phyloP scores from a whole-genome alignment of 1,140 invertebrate species.

The Drosophila pseudoobscura region DNA sequence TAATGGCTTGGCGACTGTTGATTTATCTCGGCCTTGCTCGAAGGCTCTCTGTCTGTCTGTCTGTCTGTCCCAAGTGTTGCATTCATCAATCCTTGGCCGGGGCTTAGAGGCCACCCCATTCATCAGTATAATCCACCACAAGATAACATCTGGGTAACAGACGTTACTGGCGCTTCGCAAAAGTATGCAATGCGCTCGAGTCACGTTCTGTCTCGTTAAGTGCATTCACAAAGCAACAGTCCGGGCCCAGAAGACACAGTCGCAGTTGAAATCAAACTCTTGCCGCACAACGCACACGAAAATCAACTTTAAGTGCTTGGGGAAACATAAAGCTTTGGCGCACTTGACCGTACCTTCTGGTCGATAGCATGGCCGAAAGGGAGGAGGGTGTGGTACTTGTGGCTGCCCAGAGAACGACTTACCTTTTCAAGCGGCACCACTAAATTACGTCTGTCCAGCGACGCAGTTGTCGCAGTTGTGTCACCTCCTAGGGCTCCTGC shows the following conservation, averaged over 20 bases:
- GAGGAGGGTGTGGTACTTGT: slow-evolving; percentile 1
- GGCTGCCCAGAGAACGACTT: slow-evolving; percentile 43
- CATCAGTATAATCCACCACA: slow-evolving; percentile 62
- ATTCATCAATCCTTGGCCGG: slow-evolving; percentile 59
- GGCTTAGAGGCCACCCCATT: slow-evolving; percentile 45
- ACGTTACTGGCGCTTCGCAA: slow-evolving; percentile 29
- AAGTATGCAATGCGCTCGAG: slow-evolving; percentile 45
- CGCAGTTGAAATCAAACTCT: slow-evolving; percentile 28
- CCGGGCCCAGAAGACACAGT: slow-evolving; percentile 17
- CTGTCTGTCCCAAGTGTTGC: slow-evolving; percentile 5
- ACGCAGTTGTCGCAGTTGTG: slow-evolving; percentile 28
- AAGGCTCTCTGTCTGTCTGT: not conserved
- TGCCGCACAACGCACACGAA: slow-evolving; percentile 33
- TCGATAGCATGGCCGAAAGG: not conserved
- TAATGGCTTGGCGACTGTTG: not conserved
- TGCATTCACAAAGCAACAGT: slow-evolving; percentile 52
- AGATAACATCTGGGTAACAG: slow-evolving; percentile 55
- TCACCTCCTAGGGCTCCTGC: slow-evolving; percentile 20
- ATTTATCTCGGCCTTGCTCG: slow-evolving; percentile 12
- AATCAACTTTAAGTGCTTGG: slow-evolving; percentile 65
- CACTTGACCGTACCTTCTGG: slow-evolving; percentile 30
- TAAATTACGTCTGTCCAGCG: slow-evolving; percentile 70
- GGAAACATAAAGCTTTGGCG: slow-evolving; percentile 30
- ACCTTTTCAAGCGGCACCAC: slow-evolving; percentile 84
- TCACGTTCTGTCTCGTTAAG: slow-evolving; percentile 69